These are phyloP conservation scores for Crenichthys baileyi DNA, from an alignment of 2,797 vertebrate genomes.

Conservation along the genomic window DNA sequence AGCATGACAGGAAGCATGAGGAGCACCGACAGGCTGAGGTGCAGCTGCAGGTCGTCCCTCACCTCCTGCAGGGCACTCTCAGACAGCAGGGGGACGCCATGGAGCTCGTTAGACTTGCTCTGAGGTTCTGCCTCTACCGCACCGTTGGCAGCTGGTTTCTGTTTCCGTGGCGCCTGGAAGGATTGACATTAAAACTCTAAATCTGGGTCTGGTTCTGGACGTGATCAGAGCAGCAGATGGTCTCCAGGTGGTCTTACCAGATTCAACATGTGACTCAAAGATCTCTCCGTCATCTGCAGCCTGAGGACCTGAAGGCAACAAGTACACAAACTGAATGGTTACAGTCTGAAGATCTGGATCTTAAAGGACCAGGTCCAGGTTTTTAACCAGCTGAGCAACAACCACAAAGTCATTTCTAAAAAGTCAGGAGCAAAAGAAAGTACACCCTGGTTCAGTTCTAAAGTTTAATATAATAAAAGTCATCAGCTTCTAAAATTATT, in stretches of 20 bases:
- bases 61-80: constrained; percentile 75
- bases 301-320: constrained; percentile 82
- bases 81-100: constrained; percentile 58
- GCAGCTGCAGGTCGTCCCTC: constrained; percentile 86
- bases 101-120: constrained; percentile 42
- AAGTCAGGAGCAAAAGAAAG: neutral
- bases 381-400: too few relatives aligned
- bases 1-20: constrained; percentile 86
- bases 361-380: too few relatives aligned
- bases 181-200: neutral
- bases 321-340: constrained; percentile 21
- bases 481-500: too few relatives aligned
- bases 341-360: neutral
- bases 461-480: too few relatives aligned
- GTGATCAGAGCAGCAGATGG: too few relatives aligned
- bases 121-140: constrained; percentile 20
- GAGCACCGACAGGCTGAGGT: constrained; percentile 84
- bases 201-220: neutral
- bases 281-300: constrained; percentile 85
- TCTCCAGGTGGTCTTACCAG: constrained; percentile 76
- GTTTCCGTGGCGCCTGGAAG: constrained; percentile 72
- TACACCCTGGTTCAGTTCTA: neutral
- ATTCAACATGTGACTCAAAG: constrained; percentile 83
- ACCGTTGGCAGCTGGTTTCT: constrained; percentile 62
- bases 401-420: too few relatives aligned